Percentiles rank a stretch among this genome's conserved stretches.
These are phyloP conservation scores for Bettongia penicillata DNA, from an alignment of 2,113 vertebrate genomes.

Conservation along the genomic window DNA sequence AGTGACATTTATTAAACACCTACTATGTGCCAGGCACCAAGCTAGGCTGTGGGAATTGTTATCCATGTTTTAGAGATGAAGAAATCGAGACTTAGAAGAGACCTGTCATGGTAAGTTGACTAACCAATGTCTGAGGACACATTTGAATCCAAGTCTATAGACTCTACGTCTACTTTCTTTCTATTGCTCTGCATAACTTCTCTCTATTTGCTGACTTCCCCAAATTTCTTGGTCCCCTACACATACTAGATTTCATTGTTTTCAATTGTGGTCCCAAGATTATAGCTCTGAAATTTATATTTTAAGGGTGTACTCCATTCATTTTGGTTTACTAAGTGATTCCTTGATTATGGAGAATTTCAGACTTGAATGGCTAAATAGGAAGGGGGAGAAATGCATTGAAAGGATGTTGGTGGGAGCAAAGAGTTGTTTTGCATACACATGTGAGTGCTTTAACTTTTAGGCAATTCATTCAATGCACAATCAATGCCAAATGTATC, in stretches of 20 bases:
- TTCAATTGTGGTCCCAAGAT: not conserved
- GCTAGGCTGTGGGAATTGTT: not conserved
- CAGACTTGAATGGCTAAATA: not conserved
- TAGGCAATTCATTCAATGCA: not conserved
- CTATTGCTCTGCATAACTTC: not conserved
- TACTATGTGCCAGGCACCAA: not conserved
- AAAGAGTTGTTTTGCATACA: not conserved
- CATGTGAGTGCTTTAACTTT: not conserved
- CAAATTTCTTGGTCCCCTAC: not conserved
- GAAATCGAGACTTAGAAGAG: not conserved
- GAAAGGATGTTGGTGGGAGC: not conserved
- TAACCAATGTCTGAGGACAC: not conserved
- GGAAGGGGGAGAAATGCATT: not conserved
- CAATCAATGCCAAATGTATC: not conserved
- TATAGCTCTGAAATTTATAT: not conserved
- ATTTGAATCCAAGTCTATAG: not conserved
- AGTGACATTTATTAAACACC: not conserved
- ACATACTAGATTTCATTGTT: not conserved
- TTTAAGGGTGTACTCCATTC: slow-evolving; percentile 14
- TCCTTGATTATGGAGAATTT: slow-evolving; percentile 32
- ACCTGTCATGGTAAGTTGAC: not conserved
- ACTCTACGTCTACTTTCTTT: not conserved
- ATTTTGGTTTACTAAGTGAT: not conserved
- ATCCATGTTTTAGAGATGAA: not conserved
- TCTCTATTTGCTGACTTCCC: not conserved